Evolutionary conservation across 1,140 invertebrate genomes (phyloP).

Genomic region (Scaptomyza pallida): DNA sequence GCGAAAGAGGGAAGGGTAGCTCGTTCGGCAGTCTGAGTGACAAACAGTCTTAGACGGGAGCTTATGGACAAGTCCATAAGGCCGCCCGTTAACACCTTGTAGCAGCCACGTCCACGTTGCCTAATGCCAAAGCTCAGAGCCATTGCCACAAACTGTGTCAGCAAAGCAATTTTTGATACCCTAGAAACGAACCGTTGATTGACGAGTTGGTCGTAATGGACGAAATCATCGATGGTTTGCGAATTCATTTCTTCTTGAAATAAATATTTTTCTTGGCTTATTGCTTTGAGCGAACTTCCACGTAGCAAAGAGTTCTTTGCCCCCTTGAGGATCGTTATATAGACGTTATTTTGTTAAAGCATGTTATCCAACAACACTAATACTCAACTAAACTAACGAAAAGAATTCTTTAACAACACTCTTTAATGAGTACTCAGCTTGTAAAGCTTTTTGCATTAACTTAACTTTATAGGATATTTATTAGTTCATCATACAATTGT

Average conservation of each 20-base stretch:
- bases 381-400: no score
- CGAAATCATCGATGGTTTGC: not conserved
- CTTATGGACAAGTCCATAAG: conserved; percentile 80
- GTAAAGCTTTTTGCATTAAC: no score
- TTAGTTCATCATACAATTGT: not conserved
- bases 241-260: no score
- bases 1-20: not conserved
- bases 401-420: no score
- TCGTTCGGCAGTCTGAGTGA: conserved; percentile 36
- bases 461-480: not conserved
- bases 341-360: no score
- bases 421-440: no score
- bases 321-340: no score
- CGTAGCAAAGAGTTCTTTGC: no score
- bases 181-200: not conserved
- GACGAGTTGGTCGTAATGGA: not conserved
- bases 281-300: no score
- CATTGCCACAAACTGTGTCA: conserved; percentile 80
- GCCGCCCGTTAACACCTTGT: conserved; percentile 79
- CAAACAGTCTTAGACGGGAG: conserved; percentile 73
- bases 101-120: conserved; percentile 75
- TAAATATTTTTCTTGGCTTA: no score
- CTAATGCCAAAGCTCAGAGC: conserved; percentile 81
- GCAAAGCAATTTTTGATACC: conserved; percentile 74
- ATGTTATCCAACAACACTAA: no score